Evolutionary conservation across 2,797 vertebrate species (phyloP), one percentile per base, ranked within the genome.

Genomic region (Eremophila alpestris): DNA sequence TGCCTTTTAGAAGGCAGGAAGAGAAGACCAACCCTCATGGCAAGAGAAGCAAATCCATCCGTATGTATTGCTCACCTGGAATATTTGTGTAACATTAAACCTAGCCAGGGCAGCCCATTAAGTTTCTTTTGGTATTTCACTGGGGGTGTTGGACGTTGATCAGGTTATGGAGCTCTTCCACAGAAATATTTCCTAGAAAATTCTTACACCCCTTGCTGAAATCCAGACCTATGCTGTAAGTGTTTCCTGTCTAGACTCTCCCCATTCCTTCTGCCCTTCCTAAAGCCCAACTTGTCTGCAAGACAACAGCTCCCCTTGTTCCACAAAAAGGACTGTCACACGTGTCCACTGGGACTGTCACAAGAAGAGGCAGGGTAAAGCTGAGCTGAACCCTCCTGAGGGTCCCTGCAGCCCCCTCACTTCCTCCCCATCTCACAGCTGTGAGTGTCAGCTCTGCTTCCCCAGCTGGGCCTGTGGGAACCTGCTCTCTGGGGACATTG

Each of bases 231-330:
- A 62, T 69, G 88, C 86, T 80, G 60, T 89, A 79, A 79, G 62
- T 73, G 87, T 75, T 95, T 95, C 92, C 91, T 94, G 92, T 91
- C 94, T 94, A 96, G 96, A 94, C 94, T 91, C 73, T 34, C 62
- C 16, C 74, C 22, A 11, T 30, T 89, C 89, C 83, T 90, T 30
- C 80, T 90, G 71, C 67, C 56, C 34, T 77, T 60, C n/a, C 83
- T 70, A 59, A 59, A 90, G 41, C 38, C 30, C 12, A 10, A 58
- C 16, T 46, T 36, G 15, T 5, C 87, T 41, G 73, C 46, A 58
- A 77, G 67, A 85, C 68, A 87, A 59, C 62, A 65, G 63, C 73
- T 27, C 13, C 75, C 34, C 81, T 64, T 68, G 43, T 34, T 41
- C 51, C 65, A 43, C 46, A 41, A 6, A 13, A 48, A 30, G 60